Conservation (phyloP, 1,140 invertebrate species). For the Drosophila paulistorum region DNA sequence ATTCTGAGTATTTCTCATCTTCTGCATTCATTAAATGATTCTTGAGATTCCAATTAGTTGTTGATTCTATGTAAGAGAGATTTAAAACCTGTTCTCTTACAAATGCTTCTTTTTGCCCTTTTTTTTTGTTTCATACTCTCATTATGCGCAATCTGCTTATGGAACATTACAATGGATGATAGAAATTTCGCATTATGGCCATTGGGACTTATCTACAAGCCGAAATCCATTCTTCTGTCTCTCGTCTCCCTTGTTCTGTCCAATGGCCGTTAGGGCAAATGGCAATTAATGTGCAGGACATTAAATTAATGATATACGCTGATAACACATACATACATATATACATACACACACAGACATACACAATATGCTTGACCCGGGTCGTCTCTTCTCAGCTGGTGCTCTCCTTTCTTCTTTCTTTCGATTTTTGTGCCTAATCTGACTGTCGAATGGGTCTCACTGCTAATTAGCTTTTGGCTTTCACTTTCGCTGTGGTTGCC, state of each 20-base stretch:
- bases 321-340: slow-evolving; percentile 49
- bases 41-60: slow-evolving; percentile 4
- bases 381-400: slow-evolving; percentile 14
- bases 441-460: slow-evolving; percentile 38
- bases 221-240: slow-evolving; percentile 3
- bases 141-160: slow-evolving; percentile 19
- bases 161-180: slow-evolving; percentile 33
- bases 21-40: neutral
- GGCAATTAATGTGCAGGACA: slow-evolving; percentile 62
- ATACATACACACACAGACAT: slow-evolving; percentile 31
- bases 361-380: slow-evolving; percentile 52
- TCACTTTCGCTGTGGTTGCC: slow-evolving; percentile 41
- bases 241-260: neutral
- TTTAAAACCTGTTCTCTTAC: neutral
- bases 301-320: slow-evolving; percentile 78
- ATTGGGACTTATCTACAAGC: slow-evolving; percentile 24
- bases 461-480: slow-evolving; percentile 69
- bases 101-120: neutral
- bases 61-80: no score
- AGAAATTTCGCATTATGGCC: slow-evolving; percentile 47
- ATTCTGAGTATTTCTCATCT: no score
- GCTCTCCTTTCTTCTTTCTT: neutral
- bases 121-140: neutral
- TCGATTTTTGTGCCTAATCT: slow-evolving; percentile 22
- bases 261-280: slow-evolving; percentile 25